Percentiles rank a stretch among this genome's conserved stretches.
Evolutionary conservation across 2,113 vertebrate species (phyloP).

Genomic region (Salvelinus fontinalis): DNA sequence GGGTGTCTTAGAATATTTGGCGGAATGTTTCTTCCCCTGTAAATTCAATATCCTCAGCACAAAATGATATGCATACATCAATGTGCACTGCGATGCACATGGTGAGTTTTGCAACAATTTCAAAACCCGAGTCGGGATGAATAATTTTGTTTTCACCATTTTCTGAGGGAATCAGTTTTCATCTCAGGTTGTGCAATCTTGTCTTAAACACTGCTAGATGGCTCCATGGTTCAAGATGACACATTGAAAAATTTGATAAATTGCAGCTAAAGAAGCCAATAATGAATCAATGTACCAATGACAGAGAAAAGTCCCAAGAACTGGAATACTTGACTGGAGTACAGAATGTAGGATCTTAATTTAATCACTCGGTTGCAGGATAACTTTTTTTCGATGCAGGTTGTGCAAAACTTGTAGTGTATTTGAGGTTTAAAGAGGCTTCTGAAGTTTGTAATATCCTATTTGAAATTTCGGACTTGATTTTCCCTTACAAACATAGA

Average conservation of each 20-base stretch:
- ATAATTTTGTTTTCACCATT: not conserved
- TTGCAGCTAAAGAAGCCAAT: not conserved
- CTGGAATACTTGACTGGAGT: slow-evolving; percentile 8
- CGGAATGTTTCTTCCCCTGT: not conserved
- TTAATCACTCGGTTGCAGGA: no score
- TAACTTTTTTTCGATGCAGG: no score
- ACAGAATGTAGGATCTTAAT: not conserved
- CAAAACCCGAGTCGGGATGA: not conserved
- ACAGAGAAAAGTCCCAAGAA: not conserved
- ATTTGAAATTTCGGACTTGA: no score
- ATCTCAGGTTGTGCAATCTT: not conserved
- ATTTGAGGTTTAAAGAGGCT: no score
- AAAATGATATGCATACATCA: not conserved
- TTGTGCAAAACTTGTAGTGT: no score
- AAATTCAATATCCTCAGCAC: not conserved
- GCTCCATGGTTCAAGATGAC: not conserved
- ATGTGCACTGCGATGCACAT: not conserved
- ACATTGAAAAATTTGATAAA: not conserved
- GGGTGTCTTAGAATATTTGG: not conserved
- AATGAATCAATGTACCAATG: not conserved
- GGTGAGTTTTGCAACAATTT: not conserved
- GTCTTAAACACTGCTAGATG: not conserved
- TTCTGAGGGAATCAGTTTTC: not conserved
- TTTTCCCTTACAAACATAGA: no score
- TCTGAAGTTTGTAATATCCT: no score